Percentiles rank a stretch among this genome's conserved stretches.
These are phyloP conservation scores for Bombylius major DNA, from an alignment of 2,888 invertebrate species.

Conservation along the genomic window DNA sequence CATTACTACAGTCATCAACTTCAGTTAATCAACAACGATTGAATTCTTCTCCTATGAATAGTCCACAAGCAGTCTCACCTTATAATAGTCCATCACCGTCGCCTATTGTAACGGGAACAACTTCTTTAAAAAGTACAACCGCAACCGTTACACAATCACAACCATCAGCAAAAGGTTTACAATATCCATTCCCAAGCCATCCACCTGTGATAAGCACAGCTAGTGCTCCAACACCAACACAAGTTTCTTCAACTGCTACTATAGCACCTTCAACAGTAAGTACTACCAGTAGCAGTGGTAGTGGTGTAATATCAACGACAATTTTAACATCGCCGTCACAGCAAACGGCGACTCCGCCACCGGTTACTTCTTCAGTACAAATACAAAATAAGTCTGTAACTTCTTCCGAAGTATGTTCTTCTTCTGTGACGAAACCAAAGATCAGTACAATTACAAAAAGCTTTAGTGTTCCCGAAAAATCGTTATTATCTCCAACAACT, in stretches of 20 bases:
- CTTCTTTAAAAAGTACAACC: neutral
- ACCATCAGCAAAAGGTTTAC: slow-evolving; percentile 39
- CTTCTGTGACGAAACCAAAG: slow-evolving; percentile 22
- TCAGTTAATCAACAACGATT: slow-evolving; percentile 24
- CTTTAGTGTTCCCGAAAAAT: slow-evolving; percentile 28
- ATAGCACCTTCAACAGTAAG: slow-evolving; percentile 22
- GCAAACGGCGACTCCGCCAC: neutral
- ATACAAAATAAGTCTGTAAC: slow-evolving; percentile 1
- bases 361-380: slow-evolving; percentile 5
- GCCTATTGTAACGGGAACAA: slow-evolving; percentile 17
- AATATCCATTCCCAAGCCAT: slow-evolving; percentile 69
- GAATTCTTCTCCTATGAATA: slow-evolving; percentile 37
- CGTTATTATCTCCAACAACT: neutral
- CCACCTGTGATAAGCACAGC: slow-evolving; percentile 43
- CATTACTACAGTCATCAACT: slow-evolving; percentile 8
- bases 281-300: slow-evolving; percentile 15
- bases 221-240: slow-evolving; percentile 18
- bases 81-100: slow-evolving; percentile 36
- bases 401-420: slow-evolving; percentile 1
- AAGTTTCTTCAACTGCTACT: slow-evolving; percentile 17
- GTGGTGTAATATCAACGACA: slow-evolving; percentile 19
- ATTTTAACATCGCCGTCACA: slow-evolving; percentile 10
- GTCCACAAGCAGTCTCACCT: slow-evolving; percentile 35
- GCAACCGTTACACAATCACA: slow-evolving; percentile 12
- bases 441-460: slow-evolving; percentile 29